Conservation (phyloP, 2,888 invertebrate genomes). For the Uloborus plumipes region DNA sequence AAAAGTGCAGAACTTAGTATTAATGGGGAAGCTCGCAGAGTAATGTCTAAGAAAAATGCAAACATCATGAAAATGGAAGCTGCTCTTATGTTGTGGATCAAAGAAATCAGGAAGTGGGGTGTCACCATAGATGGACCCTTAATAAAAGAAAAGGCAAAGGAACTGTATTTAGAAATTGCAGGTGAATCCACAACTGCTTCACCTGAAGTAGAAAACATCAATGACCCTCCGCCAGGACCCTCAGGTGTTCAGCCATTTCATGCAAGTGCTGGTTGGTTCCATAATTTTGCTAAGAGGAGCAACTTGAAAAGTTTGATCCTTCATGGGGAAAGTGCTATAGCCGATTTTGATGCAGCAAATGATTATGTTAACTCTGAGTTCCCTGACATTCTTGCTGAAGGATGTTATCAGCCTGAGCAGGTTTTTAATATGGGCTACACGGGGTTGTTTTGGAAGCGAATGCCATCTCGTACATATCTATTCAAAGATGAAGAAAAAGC, state of each 20-base stretch:
- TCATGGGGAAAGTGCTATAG: background rate
- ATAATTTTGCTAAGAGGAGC: background rate
- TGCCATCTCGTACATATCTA: no score
- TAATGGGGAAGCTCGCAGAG: no score
- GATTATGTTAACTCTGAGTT: background rate
- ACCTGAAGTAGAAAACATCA: background rate
- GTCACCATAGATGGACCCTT: background rate
- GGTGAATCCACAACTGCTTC: background rate
- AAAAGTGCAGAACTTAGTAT: no score
- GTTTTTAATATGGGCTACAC: no score
- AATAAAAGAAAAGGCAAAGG: conserved; percentile 3
- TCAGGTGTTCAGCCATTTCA: background rate
- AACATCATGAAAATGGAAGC: no score
- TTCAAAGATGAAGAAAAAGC: no score
- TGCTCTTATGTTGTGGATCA: no score
- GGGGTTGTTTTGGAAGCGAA: no score
- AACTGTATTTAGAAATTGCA: conserved; percentile 2
- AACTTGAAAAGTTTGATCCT: background rate
- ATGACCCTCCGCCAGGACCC: background rate
- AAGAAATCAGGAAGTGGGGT: background rate
- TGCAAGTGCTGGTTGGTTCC: background rate
- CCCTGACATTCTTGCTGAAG: background rate
- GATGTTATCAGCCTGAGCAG: no score
- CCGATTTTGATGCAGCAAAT: background rate
- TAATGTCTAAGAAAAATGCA: no score